Conservation (phyloP, 2,888 invertebrate species). For the Polyploca ridens region DNA sequence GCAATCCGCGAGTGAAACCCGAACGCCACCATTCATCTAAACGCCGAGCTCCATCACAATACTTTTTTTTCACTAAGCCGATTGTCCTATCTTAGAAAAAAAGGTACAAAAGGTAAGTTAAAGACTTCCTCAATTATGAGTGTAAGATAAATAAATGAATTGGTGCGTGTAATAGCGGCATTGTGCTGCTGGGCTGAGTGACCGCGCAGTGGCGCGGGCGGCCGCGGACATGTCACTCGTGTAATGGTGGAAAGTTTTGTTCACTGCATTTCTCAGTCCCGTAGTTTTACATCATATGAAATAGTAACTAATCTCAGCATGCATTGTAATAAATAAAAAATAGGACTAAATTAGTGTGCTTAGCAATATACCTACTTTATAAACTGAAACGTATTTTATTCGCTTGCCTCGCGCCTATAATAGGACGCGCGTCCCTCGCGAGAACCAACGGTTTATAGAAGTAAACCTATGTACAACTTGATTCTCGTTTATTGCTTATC, state of each 20-base stretch:
- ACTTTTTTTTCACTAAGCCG: constrained; percentile 36
- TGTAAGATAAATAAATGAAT: constrained; percentile 63
- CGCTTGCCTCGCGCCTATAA: too few species aligned
- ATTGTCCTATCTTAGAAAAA: constrained; percentile 51
- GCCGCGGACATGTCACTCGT: too few species aligned
- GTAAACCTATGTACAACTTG: too few species aligned
- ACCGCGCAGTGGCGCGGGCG: too few species aligned
- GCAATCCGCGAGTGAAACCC: constrained; percentile 40
- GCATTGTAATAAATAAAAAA: too few species aligned
- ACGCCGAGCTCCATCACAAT: constrained; percentile 20
- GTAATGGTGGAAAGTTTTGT: constrained; percentile 19
- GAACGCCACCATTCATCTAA: constrained; percentile 39
- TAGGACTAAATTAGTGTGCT: too few species aligned
- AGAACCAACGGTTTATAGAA: too few species aligned
- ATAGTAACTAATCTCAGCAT: too few species aligned
- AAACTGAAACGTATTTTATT: too few species aligned
- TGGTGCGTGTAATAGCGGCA: constrained; percentile 39
- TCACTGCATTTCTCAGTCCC: constrained; percentile 8
- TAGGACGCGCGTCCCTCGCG: too few species aligned
- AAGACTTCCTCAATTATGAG: constrained; percentile 77
- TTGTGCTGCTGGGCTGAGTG: constrained; percentile 19
- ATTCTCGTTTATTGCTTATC: too few species aligned
- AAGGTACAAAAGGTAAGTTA: constrained; percentile 51
- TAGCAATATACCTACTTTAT: too few species aligned
- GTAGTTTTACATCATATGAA: background rate